Evolutionary conservation across 1,140 invertebrate genomes (phyloP), one percentile per base, ranked within the genome.

Genomic region (Psilanteris sp.): DNA sequence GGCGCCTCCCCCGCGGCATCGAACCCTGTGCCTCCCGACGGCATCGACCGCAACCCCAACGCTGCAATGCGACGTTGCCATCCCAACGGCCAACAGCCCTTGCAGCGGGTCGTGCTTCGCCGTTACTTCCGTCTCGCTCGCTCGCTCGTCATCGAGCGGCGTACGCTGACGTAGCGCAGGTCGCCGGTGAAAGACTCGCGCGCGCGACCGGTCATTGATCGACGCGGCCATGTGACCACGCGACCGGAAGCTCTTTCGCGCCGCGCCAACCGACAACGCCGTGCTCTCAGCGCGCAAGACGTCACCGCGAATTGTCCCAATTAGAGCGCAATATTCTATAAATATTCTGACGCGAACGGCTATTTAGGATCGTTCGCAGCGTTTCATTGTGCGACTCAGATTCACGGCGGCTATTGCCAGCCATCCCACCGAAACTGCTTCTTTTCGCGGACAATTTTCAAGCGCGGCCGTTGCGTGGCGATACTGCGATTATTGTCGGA

Each of bases 21-120:
- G 85, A 88, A 86, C 86, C 20, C 66, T 75, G 54, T 48, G 20
- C 37, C 24, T 48, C 68, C 67, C 77, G 75, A 68, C 82, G 86
- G 83, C 85, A 88, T 88, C 86, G 86, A 88, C 87, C 87, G 86
- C 86, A 86, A 80, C 81, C 83, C 84, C 82, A 83, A 83, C 86
- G 86, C 87, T 88, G 87, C 87, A 88, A 86, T 88, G 86, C 86
- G 87, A 88, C 87, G 86, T 88, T 87, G 86, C 87, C 86, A 88
- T 88, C 86, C 84, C 87, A 87, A 87, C 86, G 85, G 85, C 72
- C 85, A 87, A 87, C 87, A 87, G 85, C 85, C 85, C 86, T 83
- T 84, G 78, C 79, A 76, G 55, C 74, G 75, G 62, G 62, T 75
- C 62, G 71, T 70, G 71, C 48, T 10, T 27, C 16, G 8, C 16